phyloP scores from a whole-genome alignment of 2,888 invertebrate species.

The Tinea trinotella region DNA sequence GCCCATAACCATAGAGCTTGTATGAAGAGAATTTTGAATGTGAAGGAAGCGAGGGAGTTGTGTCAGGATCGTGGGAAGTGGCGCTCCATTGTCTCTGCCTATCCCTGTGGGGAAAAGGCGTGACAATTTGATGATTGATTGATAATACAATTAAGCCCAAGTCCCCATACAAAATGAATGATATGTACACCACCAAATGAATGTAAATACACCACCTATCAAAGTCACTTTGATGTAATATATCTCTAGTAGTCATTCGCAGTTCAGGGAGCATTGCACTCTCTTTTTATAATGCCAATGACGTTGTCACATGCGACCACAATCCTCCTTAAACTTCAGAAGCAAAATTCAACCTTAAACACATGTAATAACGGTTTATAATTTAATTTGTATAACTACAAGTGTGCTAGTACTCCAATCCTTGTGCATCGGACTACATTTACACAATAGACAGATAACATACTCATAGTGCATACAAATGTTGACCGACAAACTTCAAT shows the following conservation, averaged over 20 bases:
- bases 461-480: not conserved
- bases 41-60: no score
- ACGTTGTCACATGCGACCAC: not conserved
- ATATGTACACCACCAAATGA: no score
- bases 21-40: no score
- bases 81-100: no score
- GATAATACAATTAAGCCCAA: no score
- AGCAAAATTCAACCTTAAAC: not conserved
- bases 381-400: not conserved
- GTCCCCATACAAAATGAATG: no score
- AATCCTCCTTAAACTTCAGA: not conserved
- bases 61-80: no score
- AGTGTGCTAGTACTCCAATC: not conserved
- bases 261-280: slow-evolving; percentile 47
- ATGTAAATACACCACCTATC: no score
- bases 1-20: no score
- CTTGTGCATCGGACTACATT: slow-evolving; percentile 6
- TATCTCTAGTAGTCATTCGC: slow-evolving; percentile 27
- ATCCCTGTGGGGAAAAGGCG: no score
- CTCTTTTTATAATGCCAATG: slow-evolving; percentile 15
- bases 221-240: not conserved
- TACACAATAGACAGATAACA: slow-evolving; percentile 13
- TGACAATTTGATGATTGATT: no score
- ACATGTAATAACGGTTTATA: not conserved
- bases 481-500: not conserved